These are phyloP conservation scores for Drosophila orosa DNA, from an alignment of 1,140 invertebrate species.

Conservation along the genomic window DNA sequence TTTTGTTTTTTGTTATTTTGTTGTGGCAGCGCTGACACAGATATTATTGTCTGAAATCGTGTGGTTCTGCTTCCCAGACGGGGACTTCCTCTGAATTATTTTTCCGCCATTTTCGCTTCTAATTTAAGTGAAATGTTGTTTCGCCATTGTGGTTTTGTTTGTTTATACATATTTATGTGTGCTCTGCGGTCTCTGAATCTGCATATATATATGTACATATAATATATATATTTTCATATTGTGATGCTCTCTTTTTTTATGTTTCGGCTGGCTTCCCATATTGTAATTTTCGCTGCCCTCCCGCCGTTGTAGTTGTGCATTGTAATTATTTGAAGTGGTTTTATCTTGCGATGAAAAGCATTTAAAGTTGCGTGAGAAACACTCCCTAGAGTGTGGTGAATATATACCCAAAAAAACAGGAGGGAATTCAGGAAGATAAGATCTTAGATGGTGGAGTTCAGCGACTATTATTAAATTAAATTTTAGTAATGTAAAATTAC, in stretches of 20 bases:
- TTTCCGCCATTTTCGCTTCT: slow-evolving; percentile 73
- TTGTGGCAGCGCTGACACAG: slow-evolving; percentile 65
- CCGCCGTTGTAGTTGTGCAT: slow-evolving; percentile 35
- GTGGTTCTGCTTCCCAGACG: slow-evolving; percentile 49
- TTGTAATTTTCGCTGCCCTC: slow-evolving; percentile 39
- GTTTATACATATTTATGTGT: slow-evolving; percentile 44
- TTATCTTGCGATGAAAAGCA: slow-evolving; percentile 41
- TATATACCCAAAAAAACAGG: not conserved
- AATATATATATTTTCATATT: slow-evolving; percentile 57
- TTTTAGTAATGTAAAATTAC: not conserved
- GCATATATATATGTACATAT: slow-evolving; percentile 35
- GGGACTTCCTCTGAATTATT: slow-evolving; percentile 64
- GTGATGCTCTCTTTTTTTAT: slow-evolving; percentile 46
- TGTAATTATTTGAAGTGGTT: slow-evolving; percentile 81
- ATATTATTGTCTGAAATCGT: slow-evolving; percentile 78
- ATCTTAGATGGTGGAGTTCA: not conserved
- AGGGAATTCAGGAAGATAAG: not conserved
- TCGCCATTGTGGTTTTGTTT: slow-evolving; percentile 45
- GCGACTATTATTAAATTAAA: not conserved
- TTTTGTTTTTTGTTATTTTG: slow-evolving; percentile 44
- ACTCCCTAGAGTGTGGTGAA: not conserved
- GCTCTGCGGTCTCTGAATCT: slow-evolving; percentile 49
- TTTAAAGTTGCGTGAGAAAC: slow-evolving; percentile 28
- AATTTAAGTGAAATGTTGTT: slow-evolving; percentile 74
- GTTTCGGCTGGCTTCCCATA: slow-evolving; percentile 43